phyloP scores from a whole-genome alignment of 2,113 vertebrate species.

The Upupa epops region DNA sequence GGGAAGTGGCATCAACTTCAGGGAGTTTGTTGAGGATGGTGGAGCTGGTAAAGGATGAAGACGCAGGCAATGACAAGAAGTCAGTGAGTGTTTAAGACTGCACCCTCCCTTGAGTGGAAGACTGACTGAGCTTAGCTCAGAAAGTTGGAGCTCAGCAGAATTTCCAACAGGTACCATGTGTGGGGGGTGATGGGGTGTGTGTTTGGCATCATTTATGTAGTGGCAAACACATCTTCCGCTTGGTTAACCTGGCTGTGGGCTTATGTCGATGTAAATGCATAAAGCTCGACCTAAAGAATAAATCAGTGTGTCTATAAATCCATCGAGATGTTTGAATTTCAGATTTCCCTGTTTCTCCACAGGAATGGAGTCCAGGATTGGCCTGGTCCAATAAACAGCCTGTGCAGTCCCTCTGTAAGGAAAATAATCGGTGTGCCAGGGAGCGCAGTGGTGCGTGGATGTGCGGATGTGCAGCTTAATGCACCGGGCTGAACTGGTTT shows the following conservation, averaged over 20 bases:
- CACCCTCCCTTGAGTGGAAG: neutral
- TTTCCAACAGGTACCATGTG: neutral
- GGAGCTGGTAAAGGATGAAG: neutral
- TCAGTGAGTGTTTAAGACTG: rapidly evolving
- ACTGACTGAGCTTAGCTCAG: neutral
- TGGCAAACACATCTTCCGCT: neutral
- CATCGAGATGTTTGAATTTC: neutral
- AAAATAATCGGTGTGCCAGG: neutral
- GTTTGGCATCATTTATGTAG: neutral
- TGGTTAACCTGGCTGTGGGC: neutral
- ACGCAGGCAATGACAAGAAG: neutral
- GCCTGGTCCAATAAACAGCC: neutral
- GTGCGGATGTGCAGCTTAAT: neutral
- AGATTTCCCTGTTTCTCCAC: neutral
- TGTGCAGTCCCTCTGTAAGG: neutral
- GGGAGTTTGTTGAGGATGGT: neutral
- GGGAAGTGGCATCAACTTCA: neutral
- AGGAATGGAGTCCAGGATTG: neutral
- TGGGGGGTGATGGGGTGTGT: neutral
- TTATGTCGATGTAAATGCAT: neutral
- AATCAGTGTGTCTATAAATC: neutral
- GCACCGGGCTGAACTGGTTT: neutral
- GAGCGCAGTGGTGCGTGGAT: neutral
- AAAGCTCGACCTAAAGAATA: neutral
- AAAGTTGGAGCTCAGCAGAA: neutral